Conservation (phyloP, 37 sponge, comb jelly and placozoan genomes). For the Diacarnus erythraeanus region DNA sequence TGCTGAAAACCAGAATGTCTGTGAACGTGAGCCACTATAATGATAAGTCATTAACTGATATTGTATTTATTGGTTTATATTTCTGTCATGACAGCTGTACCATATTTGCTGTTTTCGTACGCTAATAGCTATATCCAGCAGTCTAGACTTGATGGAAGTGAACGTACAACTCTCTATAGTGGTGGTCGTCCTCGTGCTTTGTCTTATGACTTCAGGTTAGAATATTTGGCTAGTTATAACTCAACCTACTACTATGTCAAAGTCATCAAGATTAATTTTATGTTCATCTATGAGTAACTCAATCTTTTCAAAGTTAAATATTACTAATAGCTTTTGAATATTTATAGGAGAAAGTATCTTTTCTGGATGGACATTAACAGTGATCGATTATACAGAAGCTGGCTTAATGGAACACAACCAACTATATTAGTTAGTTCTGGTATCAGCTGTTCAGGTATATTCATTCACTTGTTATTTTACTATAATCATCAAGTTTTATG, state of each 20-base stretch:
- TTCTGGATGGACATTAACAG: conserved; percentile 11
- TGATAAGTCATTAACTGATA: neutral
- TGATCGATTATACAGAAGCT: conserved; percentile 10
- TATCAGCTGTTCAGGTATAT: conserved; percentile 9
- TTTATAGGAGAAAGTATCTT: neutral
- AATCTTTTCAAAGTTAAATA: neutral
- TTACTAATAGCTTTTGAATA: neutral
- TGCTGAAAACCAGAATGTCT: neutral
- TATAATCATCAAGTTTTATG: neutral
- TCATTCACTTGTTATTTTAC: neutral
- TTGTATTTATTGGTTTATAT: neutral
- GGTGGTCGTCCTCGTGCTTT: conserved; percentile 29
- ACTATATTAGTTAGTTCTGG: conserved; percentile 5
- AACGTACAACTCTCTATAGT: conserved; percentile 4
- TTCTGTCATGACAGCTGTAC: neutral
- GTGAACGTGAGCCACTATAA: neutral
- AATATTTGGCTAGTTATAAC: too few relatives aligned
- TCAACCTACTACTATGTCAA: too few relatives aligned
- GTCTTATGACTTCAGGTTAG: conserved; percentile 21
- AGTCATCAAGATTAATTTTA: too few relatives aligned
- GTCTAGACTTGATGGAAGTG: conserved; percentile 8
- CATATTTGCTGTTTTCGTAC: conserved; percentile 8
- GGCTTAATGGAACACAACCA: conserved; percentile 6
- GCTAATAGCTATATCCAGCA: conserved; percentile 1
- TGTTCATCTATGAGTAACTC: neutral